Base-by-base conservation (phyloP, 2,113 vertebrate genomes). In the Gallinago paraguaiae region DNA sequence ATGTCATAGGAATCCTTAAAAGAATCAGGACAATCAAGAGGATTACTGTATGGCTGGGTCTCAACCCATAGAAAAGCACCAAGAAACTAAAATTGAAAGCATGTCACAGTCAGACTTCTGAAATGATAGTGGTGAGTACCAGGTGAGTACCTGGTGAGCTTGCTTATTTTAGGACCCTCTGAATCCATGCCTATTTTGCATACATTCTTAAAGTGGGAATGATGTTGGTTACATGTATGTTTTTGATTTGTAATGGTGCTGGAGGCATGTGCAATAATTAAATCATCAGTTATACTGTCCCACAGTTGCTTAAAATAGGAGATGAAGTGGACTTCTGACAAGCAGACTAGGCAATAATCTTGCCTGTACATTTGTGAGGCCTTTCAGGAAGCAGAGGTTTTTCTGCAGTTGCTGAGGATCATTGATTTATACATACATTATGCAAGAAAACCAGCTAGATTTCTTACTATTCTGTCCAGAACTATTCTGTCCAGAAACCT, bases 181-280 rank as follows among this genome's bases (percentile, higher is more conserved):
- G 43, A 84, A 70, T 31, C 23, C 30, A 13, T 25, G 18, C 4
- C 6, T 84, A 33, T 59, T 86, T 70, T 67, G 23, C 20, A 74
- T 17, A 50, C 3, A n/a, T 61, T 59, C 24, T 19, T 75, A 16
- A 82, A 76, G 41, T 27, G 39, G 27, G 37, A 92, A 54, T 28
- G 14, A 16, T 25, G 23, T 28, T 80, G 46, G 9, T 41, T 78
- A 23, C 16, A 33, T 1, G 0, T 22, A 37, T 10, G 2, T 64
- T 67, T 81, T 78, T 63, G n/a, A 20, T 81, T 83, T 91, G 10
- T 22, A 81, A 54, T 10, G 1, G 4, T 46, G 13, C n/a, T 81
- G 35, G 23, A 67, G 23, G 17, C 15, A 70, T 27, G 37, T 75
- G 9, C 35, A 60, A 28, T 56, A 24, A 71, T 48, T 51, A 60